Conservation (phyloP, 2,113 vertebrate genomes). For the Python bivittatus region DNA sequence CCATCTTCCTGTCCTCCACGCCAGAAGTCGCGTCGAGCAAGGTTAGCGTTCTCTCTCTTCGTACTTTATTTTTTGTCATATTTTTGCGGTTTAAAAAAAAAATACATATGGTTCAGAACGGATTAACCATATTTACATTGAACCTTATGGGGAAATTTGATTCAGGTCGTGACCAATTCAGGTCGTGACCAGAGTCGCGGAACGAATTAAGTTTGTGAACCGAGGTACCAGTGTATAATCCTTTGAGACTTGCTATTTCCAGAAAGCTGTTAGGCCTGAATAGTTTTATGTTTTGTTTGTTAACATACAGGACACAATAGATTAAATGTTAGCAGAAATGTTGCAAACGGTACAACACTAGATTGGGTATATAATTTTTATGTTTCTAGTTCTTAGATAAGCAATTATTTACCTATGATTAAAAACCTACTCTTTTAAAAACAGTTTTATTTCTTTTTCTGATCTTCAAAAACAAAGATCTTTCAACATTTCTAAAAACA, state of each 20-base stretch:
- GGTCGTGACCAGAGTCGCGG: no score
- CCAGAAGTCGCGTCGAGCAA: no score
- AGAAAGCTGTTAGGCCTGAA: background rate
- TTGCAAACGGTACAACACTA: background rate
- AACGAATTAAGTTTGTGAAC: no score
- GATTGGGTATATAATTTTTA: background rate
- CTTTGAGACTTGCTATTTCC: background rate
- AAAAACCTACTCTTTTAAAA: background rate
- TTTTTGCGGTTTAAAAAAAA: no score
- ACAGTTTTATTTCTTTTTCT: background rate
- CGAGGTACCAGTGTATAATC: no score
- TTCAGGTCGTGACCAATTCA: no score
- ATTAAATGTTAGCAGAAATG: background rate
- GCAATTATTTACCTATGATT: background rate
- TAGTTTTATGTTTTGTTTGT: background rate
- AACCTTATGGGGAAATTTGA: no score
- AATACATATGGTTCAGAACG: no score
- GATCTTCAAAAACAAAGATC: background rate
- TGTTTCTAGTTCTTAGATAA: background rate
- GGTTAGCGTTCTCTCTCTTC: no score
- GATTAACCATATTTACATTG: no score
- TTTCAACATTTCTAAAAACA: background rate
- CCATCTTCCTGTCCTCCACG: no score
- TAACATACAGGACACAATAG: background rate
- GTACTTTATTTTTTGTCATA: no score